Evolutionary conservation across 2,113 vertebrate genomes (phyloP), one percentile per base, ranked within the genome.

Genomic region (Fulica atra): DNA sequence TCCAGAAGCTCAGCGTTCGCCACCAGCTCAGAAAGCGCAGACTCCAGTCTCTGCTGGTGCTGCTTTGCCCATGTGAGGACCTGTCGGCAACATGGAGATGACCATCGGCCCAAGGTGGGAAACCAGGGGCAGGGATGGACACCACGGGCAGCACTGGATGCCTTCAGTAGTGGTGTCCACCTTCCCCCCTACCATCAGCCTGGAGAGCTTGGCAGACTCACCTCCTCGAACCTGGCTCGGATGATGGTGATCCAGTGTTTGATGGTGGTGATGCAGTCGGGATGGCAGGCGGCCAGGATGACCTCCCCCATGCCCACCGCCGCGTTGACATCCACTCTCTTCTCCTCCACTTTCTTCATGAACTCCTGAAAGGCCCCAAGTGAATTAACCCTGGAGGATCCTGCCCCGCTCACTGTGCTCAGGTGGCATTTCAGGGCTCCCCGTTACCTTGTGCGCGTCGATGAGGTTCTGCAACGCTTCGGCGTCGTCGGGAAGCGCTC

Each of bases 171-270:
- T 4, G 33, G 33, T 5, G 46, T 25, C 53, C 48, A 7, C 61
- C 61, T 11, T 15, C 15, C 0, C 2, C 29, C 19, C 46, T 38
- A 1, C 11, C 70, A 3, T 0, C 60, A 36, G 42, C 54, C 60
- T 13, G 38, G 28, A 66, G 4, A 13, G 0, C 68, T 60, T 1
- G 16, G 29, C 3, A 68, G 28, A 94, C 98, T 97, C 89, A 99
- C 99, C 98, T 99, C 99, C 96, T 99, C 99, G 0, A 99, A 99
- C 81, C 99, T 98, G 17, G 99, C 99, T 11, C 99, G 97, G 97
- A 99, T 99, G 98, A 99, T 99, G 95, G 99, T 99, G 98, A 99
- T 99, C 99, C 99, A 99, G 98, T 99, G 99, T 84, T 99, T 99
- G 97, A 99, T 98, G 60, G 99, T 99, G 92, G 99, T 99, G 98